phyloP scores from a whole-genome alignment of 2,113 vertebrate species.

The rat (Rattus norvegicus) region DNA sequence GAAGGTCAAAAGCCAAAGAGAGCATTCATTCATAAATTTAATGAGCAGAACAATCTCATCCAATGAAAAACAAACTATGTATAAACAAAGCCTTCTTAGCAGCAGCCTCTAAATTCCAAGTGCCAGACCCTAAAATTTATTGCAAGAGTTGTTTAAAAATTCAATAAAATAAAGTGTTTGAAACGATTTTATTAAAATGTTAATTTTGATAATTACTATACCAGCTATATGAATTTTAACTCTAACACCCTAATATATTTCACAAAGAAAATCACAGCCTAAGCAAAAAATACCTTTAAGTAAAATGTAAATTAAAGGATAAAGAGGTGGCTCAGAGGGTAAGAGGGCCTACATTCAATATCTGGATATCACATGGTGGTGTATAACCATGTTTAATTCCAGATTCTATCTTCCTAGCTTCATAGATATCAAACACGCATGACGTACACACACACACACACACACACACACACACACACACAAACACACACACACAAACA shows the following conservation, averaged over 20 bases:
- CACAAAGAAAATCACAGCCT: conserved; percentile 52
- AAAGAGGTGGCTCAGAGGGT: background rate
- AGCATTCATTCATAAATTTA: conserved; percentile 42
- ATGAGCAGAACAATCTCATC: conserved; percentile 29
- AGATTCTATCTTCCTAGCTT: background rate
- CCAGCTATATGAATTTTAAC: conserved; percentile 42
- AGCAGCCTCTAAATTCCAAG: conserved; percentile 33
- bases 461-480: background rate
- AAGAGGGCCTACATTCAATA: background rate
- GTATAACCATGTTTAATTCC: background rate
- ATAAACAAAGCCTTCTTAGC: conserved; percentile 31
- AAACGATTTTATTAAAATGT: conserved; percentile 52
- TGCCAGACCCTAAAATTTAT: conserved; percentile 43
- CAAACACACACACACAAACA: too few species aligned
- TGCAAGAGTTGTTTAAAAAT: background rate
- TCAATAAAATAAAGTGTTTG: background rate
- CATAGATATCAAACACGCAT: background rate
- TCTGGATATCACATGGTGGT: background rate
- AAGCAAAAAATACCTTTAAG: conserved; percentile 41
- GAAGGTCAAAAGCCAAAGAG: conserved; percentile 58
- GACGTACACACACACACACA: background rate
- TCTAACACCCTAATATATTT: conserved; percentile 27
- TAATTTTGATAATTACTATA: conserved; percentile 58
- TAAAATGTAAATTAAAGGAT: conserved; percentile 44
- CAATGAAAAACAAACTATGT: background rate